phyloP scores from a whole-genome alignment of 1,140 invertebrate genomes.

The Drosophila asahinai region DNA sequence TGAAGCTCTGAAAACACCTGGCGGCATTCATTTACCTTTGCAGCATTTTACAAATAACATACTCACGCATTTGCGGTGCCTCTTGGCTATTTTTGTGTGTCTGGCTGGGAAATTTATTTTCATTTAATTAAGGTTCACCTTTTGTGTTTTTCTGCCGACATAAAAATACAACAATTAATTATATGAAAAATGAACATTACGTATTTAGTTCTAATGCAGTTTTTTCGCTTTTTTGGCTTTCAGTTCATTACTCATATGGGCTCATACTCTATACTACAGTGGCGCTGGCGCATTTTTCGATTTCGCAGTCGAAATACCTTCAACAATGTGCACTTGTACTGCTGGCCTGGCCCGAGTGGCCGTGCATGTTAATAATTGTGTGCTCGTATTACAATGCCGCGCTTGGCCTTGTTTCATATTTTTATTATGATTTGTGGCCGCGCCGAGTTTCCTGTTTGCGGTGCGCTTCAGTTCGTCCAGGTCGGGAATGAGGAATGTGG shows the following conservation, averaged over 20 bases:
- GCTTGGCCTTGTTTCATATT: constrained; percentile 53
- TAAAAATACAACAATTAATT: constrained; percentile 27
- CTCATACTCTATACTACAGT: not conserved
- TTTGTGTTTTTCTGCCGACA: constrained; percentile 7
- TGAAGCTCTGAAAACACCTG: not conserved
- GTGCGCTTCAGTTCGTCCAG: constrained; percentile 40
- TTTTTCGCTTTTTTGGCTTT: constrained; percentile 46
- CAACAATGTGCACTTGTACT: constrained; percentile 41
- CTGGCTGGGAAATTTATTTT: constrained; percentile 48
- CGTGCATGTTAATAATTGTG: constrained; percentile 44
- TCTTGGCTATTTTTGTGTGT: constrained; percentile 10
- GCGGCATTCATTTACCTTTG: constrained; percentile 4
- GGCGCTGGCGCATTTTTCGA: constrained; percentile 14
- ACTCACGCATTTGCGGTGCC: constrained; percentile 18
- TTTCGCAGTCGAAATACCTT: constrained; percentile 42
- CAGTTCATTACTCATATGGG: constrained; percentile 53
- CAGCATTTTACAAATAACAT: not conserved
- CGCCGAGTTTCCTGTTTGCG: constrained; percentile 48
- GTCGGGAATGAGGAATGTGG: not conserved
- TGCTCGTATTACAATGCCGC: constrained; percentile 43
- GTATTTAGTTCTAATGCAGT: constrained; percentile 53
- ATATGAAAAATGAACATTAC: constrained; percentile 40
- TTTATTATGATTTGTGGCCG: constrained; percentile 51
- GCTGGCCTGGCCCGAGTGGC: constrained; percentile 19
- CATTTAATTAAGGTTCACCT: constrained; percentile 45